Base-by-base conservation (phyloP, 2,113 vertebrate species). In the Sigmodon hispidus region DNA sequence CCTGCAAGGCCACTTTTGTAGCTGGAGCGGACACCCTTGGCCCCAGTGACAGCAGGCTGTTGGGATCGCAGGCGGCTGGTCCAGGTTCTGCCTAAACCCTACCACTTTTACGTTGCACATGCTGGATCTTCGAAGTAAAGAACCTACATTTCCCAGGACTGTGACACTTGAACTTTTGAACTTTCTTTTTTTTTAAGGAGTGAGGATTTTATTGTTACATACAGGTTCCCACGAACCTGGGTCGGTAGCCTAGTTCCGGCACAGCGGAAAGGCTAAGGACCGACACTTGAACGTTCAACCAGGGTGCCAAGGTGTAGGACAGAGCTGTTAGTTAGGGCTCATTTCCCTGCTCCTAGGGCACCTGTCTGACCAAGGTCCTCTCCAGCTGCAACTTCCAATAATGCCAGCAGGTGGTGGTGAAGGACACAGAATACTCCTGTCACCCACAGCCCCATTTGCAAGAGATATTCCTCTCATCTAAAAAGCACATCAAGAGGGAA, bases 1-100 rank as follows among this genome's bases (percentile, higher is more conserved):
- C 15, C 16, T 1, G 12, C 31, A 40, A 16, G 43, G 86, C 84
- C 95, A n/a, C 0, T 19, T 0, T 0, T 9, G 2, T 52, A 48
- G 59, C 17, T 2, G 13, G 40, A 0, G 0, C 7, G 84, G 84
- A 19, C 17, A 52, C 13, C 13, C 48, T 24, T 10, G 67, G 86
- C 75, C 0, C 0, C 0, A 3, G 48, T 5, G 11, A 0, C 19
- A 16, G 92, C 80, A 86, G 50, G 65, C 10, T 0, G 0, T 10
- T 57, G 55, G 40, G 61, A 31, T 0, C 0, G 7, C 2, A 13
- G 26, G 21, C 3, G 24, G 3, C 15, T 3, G 31, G 55, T 15
- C 76, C 21, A 31, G 7, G 48, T 22, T 12, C 36, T 17, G 22
- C 6, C 63, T 26, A 8, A 36, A 63, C 57, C 59, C 34, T 50